Conservation (phyloP, 2,888 invertebrate species). For the Limnephilus marmoratus region DNA sequence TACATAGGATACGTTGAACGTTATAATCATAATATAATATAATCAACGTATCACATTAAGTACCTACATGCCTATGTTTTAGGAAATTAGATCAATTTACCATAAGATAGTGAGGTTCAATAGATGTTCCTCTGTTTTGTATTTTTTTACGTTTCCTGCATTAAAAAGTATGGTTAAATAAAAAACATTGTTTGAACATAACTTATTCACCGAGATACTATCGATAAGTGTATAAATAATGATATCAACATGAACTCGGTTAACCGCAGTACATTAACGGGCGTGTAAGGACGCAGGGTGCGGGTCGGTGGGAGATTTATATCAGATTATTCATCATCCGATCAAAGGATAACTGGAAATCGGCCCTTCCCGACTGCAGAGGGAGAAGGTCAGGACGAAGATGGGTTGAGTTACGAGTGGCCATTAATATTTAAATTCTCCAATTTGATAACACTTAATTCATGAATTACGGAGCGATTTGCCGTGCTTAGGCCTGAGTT, state of each 20-base stretch:
- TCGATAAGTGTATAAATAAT: background rate
- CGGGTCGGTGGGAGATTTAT: constrained; percentile 56
- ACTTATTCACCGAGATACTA: background rate
- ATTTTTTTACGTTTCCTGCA: background rate
- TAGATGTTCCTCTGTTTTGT: background rate
- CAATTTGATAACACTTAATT: background rate
- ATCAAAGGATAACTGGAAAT: constrained; percentile 9
- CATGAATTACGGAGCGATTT: constrained; percentile 23
- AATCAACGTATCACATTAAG: no score
- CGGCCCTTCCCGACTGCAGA: background rate
- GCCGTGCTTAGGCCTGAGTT: background rate
- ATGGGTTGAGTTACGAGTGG: constrained; percentile 20
- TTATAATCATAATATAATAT: no score
- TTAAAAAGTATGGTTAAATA: background rate
- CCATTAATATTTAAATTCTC: constrained; percentile 22
- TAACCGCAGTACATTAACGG: constrained; percentile 15
- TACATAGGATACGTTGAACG: no score
- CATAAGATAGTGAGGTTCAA: no score
- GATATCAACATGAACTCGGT: background rate
- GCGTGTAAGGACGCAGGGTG: background rate
- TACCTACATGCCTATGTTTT: no score
- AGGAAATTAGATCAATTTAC: no score
- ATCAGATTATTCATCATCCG: constrained; percentile 54
- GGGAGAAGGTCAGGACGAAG: constrained; percentile 13
- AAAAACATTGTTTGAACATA: background rate